These are phyloP conservation scores for Azemiops feae DNA, from an alignment of 2,113 vertebrate species.

Conservation along the genomic window DNA sequence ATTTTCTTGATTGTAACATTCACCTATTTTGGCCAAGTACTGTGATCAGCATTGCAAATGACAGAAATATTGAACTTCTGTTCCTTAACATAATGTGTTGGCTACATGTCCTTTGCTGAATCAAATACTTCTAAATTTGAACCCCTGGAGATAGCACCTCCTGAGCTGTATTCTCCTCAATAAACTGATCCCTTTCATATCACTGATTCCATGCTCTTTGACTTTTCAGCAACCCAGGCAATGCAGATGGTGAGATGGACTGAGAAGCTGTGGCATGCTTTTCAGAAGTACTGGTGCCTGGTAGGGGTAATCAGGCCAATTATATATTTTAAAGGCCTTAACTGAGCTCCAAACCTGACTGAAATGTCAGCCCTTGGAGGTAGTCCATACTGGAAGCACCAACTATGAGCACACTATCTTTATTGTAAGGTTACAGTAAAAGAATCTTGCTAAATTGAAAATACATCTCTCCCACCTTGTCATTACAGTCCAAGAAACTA, in stretches of 20 bases:
- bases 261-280: background rate
- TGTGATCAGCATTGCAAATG: background rate
- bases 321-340: background rate
- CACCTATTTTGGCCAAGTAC: background rate
- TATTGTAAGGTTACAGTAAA: background rate
- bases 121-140: background rate
- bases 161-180: background rate
- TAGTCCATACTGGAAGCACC: background rate
- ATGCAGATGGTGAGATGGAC: background rate
- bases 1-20: background rate
- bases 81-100: background rate
- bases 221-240: background rate
- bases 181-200: background rate
- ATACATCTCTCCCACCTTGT: background rate
- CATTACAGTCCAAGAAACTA: background rate
- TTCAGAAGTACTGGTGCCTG: background rate
- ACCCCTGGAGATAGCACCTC: background rate
- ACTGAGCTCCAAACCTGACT: background rate
- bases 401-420: background rate
- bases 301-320: background rate
- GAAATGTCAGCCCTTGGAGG: background rate
- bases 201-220: background rate
- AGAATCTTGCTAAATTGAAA: background rate
- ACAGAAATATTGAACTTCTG: background rate
- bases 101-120: background rate